Evolutionary conservation across 1,140 invertebrate genomes (phyloP).

Genomic region (Aphidius gifuensis): DNA sequence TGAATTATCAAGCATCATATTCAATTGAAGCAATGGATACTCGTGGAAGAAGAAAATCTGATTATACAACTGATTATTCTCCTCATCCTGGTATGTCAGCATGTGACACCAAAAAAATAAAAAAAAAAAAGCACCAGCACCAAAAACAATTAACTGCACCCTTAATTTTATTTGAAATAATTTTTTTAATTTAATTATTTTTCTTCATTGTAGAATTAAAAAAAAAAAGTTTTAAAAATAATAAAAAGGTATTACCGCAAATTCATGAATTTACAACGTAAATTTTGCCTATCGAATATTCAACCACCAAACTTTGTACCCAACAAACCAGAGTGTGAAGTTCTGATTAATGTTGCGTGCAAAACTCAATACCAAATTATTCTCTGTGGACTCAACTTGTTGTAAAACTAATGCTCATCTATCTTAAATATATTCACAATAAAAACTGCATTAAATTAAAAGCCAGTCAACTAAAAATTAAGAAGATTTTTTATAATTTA

Average conservation of each 20-base stretch:
- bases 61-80: slow-evolving; percentile 10
- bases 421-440: too few relatives aligned
- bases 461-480: too few relatives aligned
- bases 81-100: slow-evolving; percentile 3
- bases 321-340: slow-evolving; percentile 20
- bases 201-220: background rate
- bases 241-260: too few relatives aligned
- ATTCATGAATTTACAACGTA: background rate
- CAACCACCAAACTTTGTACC: background rate
- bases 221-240: background rate
- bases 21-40: slow-evolving; percentile 1
- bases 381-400: background rate
- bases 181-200: slow-evolving; percentile 3
- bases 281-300: background rate
- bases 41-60: background rate
- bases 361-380: slow-evolving; percentile 8
- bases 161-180: background rate
- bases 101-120: background rate
- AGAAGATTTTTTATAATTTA: too few relatives aligned
- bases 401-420: too few relatives aligned
- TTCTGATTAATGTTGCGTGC: slow-evolving; percentile 20
- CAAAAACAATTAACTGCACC: background rate
- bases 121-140: background rate
- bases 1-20: background rate
- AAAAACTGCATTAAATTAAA: too few relatives aligned